These are phyloP conservation scores for Potamilus streckersoni DNA, from an alignment of 1,140 invertebrate genomes.

Conservation along the genomic window DNA sequence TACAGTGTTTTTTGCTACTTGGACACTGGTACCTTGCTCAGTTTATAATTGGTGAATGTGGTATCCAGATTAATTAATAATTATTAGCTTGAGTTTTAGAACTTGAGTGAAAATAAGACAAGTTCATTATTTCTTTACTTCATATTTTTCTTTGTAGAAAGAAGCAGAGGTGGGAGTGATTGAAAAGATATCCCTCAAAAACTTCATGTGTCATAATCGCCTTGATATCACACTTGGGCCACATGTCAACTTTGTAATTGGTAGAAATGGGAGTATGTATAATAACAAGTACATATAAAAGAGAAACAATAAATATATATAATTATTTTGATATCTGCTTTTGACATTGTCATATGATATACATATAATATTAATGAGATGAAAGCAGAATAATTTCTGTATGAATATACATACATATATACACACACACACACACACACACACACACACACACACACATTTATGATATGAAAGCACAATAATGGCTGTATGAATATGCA, in stretches of 20 bases:
- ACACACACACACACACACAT: too few species aligned
- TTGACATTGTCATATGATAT: too few species aligned
- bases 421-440: too few species aligned
- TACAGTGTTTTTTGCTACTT: too few species aligned
- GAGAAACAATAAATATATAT: background rate
- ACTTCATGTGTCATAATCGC: conserved; percentile 94
- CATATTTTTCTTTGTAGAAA: too few species aligned
- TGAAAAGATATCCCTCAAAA: conserved; percentile 79
- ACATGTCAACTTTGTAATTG: conserved; percentile 89
- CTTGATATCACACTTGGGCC: conserved; percentile 81
- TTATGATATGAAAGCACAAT: background rate
- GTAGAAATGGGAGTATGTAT: conserved; percentile 87
- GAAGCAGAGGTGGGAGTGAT: conserved; percentile 76
- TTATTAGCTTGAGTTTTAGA: too few species aligned
- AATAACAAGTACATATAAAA: background rate
- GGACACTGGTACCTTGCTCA: too few species aligned
- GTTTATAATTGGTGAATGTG: too few species aligned
- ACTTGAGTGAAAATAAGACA: too few species aligned
- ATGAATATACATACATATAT: too few species aligned
- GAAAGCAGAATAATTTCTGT: background rate
- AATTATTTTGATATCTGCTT: background rate
- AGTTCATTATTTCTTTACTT: too few species aligned
- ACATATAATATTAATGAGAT: background rate
- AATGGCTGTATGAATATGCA: background rate
- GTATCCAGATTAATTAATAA: too few species aligned